Evolutionary conservation across 2,888 invertebrate species (phyloP).

Genomic region (Boloria selene): DNA sequence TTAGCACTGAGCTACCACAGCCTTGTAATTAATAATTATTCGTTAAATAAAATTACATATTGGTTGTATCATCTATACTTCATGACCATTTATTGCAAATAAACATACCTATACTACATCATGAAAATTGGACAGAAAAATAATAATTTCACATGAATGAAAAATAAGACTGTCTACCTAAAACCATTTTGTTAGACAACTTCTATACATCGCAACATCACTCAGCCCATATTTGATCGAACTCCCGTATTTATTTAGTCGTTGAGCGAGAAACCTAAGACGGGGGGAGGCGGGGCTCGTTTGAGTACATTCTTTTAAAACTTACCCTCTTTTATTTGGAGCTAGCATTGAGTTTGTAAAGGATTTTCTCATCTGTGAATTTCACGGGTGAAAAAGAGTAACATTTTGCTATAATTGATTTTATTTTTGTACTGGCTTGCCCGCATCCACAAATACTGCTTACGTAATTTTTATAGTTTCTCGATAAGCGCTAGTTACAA

Average conservation of each 20-base stretch:
- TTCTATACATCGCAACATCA: conserved; percentile 28
- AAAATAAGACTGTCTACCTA: background rate
- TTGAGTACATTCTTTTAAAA: conserved; percentile 39
- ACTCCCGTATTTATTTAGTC: conserved; percentile 61
- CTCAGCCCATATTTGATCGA: conserved; percentile 63
- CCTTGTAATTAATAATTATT: too few species aligned
- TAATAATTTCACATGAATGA: background rate
- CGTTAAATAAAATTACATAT: too few species aligned
- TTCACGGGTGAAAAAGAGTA: conserved; percentile 11
- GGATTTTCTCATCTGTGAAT: conserved; percentile 30
- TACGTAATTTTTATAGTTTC: background rate
- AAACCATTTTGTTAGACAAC: conserved; percentile 26
- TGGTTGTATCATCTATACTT: too few species aligned
- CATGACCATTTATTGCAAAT: too few species aligned
- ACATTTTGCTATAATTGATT: conserved; percentile 16
- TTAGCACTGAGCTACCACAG: too few species aligned
- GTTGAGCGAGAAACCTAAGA: conserved; percentile 40
- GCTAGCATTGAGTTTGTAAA: conserved; percentile 33
- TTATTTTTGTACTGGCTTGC: conserved; percentile 8
- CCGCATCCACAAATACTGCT: background rate
- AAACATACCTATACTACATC: background rate
- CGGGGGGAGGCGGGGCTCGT: conserved; percentile 37
- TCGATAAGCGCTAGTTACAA: too few species aligned
- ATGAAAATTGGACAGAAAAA: background rate
- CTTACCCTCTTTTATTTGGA: conserved; percentile 38